Evolutionary conservation across 2,113 vertebrate genomes (phyloP).

Genomic region (Natator depressus): DNA sequence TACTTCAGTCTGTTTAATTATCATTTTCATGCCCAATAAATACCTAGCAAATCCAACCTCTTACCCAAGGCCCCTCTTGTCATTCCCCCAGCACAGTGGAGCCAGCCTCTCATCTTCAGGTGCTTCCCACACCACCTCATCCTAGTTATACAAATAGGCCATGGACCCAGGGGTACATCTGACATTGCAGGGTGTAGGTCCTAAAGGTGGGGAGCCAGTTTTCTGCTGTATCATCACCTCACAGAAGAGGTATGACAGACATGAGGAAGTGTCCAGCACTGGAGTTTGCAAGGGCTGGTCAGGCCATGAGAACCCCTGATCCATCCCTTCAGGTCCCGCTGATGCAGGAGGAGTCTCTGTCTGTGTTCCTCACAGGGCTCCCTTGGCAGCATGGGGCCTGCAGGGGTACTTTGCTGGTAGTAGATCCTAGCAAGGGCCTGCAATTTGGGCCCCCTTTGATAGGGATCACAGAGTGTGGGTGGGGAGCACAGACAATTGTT

Average conservation of each 20-base stretch:
- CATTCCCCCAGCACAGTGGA: accelerated
- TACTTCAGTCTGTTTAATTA: conserved; percentile 19
- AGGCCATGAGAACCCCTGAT: accelerated
- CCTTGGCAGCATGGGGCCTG: background rate
- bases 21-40: conserved; percentile 25
- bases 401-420: accelerated
- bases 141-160: conserved; percentile 51
- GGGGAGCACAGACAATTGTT: accelerated
- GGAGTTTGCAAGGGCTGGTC: background rate
- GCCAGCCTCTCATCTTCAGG: background rate
- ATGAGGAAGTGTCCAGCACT: background rate
- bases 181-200: conserved; percentile 21
- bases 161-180: conserved; percentile 44
- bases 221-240: conserved; percentile 29
- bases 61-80: background rate
- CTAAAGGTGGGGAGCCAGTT: conserved; percentile 23
- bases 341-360: accelerated
- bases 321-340: background rate
- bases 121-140: conserved; percentile 59
- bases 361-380: background rate
- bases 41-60: background rate
- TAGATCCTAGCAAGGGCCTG: accelerated
- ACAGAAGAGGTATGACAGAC: background rate
- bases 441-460: accelerated
- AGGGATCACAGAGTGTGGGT: background rate